A percentile compares a stretch with the other conserved stretches of the same genome.
These are phyloP conservation scores for Conistra vaccinii DNA, from an alignment of 2,888 invertebrate genomes.

Conservation along the genomic window DNA sequence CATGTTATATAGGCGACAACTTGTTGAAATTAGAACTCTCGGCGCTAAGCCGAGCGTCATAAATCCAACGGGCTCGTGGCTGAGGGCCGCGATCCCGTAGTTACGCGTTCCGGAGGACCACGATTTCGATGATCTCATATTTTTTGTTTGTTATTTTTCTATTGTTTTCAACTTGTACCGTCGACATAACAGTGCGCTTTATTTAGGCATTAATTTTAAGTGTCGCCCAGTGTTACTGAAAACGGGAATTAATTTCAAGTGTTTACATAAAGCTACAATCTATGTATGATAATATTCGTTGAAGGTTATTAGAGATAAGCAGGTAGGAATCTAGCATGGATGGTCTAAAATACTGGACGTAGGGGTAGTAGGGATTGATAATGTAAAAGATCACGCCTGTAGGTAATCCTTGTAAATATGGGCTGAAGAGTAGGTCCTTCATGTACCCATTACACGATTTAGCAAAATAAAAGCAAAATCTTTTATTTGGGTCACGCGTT, in stretches of 20 bases:
- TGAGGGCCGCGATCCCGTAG: too few relatives aligned
- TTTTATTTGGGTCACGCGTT: background rate
- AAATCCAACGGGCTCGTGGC: too few relatives aligned
- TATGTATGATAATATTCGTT: background rate
- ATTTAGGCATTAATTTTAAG: too few relatives aligned
- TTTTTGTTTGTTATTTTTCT: too few relatives aligned
- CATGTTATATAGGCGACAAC: background rate
- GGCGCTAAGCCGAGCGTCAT: background rate
- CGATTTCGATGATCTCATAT: too few relatives aligned
- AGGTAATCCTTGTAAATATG: background rate
- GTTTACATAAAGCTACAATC: background rate
- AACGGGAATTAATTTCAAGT: background rate
- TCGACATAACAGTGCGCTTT: background rate
- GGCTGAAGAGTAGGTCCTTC: background rate
- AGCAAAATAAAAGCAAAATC: background rate
- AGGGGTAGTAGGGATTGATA: background rate
- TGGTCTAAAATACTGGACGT: background rate
- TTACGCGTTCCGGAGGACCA: too few relatives aligned
- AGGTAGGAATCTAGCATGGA: background rate
- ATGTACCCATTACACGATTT: background rate
- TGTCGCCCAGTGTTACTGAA: background rate
- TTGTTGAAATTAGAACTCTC: background rate
- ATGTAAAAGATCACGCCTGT: background rate
- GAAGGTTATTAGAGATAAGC: background rate
- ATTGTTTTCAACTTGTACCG: too few relatives aligned